Base-by-base conservation (phyloP, 2,888 invertebrate species). In the Ennomos fuscantarius region DNA sequence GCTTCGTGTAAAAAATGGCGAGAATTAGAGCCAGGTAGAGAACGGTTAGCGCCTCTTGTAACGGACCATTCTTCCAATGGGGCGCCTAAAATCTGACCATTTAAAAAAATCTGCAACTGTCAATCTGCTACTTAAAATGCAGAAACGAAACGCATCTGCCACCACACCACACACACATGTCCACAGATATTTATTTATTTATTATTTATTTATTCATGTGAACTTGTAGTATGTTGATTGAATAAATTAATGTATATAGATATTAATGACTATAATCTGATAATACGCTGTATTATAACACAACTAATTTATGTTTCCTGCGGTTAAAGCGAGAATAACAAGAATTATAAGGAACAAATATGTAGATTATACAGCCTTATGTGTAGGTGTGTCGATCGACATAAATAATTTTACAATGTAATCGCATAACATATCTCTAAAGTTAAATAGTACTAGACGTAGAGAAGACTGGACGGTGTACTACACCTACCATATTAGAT, bases 401-500 rank as follows among this genome's bases (percentile, higher is more conserved):
- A 54, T 59, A 24, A 24, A 59, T 59, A 37, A 45, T 53, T 54
- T 54, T 54, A 59, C 49, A 45, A 54, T 36, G 49, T 53, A 54
- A 50, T 44, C 49, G 44, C 40, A 60, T 55, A 78, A 76, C 74
- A 74, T 71, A 49, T 48, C 45, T 34, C 51, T 41, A 42, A 24
- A 53, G 49, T 54, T 36, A 45, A 44, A 45, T 41, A 24, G 53
- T 41, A 77, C 74, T 73, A 78, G 73, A 75, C 78, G 78, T 72
- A 79, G 77, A 81, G 82, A 87, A 76, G 82, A 80, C 74, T 72
- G 78, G 70, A 74, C 79, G 76, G 76, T 77, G 76, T 82, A 82
- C 78, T 80, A 86, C 86, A 87, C 87, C 85, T 85, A 89, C 87
- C 76, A 79, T 74, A 74, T 82, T 73, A 72, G 76, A 76, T 77